Evolutionary conservation across 2,797 vertebrate species (phyloP), one percentile per base, ranked within the genome.

Genomic region (Thalassophryne amazonica): DNA sequence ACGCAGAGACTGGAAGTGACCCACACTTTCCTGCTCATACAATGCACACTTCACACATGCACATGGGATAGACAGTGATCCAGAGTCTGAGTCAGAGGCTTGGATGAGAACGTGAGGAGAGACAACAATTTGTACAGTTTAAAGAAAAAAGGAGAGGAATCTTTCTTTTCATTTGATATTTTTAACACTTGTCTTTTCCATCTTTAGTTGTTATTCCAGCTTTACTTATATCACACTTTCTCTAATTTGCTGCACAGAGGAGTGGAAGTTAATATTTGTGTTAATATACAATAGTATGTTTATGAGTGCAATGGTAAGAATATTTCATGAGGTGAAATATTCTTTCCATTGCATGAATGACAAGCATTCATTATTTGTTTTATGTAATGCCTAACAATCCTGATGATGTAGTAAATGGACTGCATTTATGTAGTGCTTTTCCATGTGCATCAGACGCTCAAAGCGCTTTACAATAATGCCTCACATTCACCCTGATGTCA

Each of bases 1-100:
- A 29, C 42, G 33, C 49, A 56, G 63, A 69, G 61, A 64, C 73
- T 64, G 75, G 64, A 77, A 60, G 60, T 69, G 65, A 73, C 65
- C 41, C 45, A 32, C 49, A 31, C 18, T 60, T 60, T 57, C 58
- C 32, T 11, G 13, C 36, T 69, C 49, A 66, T 56, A 73, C 49
- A 52, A 32, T 41, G 57, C 50, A 60, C 67, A 40, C 64, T 46
- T 40, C 38, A 33, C 34, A 33, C 63, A 60, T 57, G 54, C 48
- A 39, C 37, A 36, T 31, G 41, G 35, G 22, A 38, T 17, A 48
- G 34, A 33, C 42, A 30, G 29, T 46, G 53, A 57, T 71, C 50
- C 39, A 53, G 40, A 32, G 56, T 54, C 19, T 32, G 34, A 27
- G 38, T 65, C 71, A 78, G 67, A 67, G 62, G 76, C 54, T 38